phyloP scores from a whole-genome alignment of 2,113 vertebrate genomes.

The Pollimyrus isidori region DNA sequence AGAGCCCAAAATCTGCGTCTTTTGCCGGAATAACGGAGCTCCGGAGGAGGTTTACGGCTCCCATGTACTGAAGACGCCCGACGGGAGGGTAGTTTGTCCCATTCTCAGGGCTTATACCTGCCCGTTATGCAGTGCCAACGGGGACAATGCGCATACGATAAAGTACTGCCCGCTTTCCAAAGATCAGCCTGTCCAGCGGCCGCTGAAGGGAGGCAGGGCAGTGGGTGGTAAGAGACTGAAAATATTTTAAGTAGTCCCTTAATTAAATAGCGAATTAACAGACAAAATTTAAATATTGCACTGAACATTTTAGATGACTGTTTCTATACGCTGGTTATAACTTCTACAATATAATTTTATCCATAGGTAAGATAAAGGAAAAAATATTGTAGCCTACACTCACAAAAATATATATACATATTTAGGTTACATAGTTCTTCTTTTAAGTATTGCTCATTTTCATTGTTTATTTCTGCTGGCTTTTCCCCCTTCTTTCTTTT shows the following conservation, averaged over 20 bases:
- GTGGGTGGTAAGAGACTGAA: slow-evolving; percentile 71
- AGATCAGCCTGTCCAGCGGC: slow-evolving; percentile 64
- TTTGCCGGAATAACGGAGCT: slow-evolving; percentile 73
- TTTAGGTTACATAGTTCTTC: slow-evolving; percentile 51
- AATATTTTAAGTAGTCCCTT: slow-evolving; percentile 53
- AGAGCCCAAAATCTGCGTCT: slow-evolving; percentile 74
- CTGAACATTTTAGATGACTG: slow-evolving; percentile 68
- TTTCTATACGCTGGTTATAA: slow-evolving; percentile 51
- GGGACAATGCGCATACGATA: slow-evolving; percentile 73
- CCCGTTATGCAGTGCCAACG: slow-evolving; percentile 72
- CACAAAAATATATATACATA: slow-evolving; percentile 62
- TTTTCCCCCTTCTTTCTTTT: background rate
- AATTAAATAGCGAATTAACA: slow-evolving; percentile 29
- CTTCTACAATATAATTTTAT: slow-evolving; percentile 41
- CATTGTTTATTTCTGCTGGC: slow-evolving; percentile 32
- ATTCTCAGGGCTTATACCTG: slow-evolving; percentile 73
- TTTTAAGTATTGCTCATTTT: slow-evolving; percentile 44
- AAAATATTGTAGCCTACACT: slow-evolving; percentile 45
- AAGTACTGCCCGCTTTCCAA: slow-evolving; percentile 76
- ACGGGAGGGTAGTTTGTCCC: slow-evolving; percentile 69
- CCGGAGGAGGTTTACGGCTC: slow-evolving; percentile 72
- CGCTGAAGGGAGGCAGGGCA: slow-evolving; percentile 67
- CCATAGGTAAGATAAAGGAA: slow-evolving; percentile 23
- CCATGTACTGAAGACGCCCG: slow-evolving; percentile 71
- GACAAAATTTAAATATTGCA: slow-evolving; percentile 59